Evolutionary conservation across 2,797 vertebrate species (phyloP).

Genomic region (Pseudotriccus pelzelni): DNA sequence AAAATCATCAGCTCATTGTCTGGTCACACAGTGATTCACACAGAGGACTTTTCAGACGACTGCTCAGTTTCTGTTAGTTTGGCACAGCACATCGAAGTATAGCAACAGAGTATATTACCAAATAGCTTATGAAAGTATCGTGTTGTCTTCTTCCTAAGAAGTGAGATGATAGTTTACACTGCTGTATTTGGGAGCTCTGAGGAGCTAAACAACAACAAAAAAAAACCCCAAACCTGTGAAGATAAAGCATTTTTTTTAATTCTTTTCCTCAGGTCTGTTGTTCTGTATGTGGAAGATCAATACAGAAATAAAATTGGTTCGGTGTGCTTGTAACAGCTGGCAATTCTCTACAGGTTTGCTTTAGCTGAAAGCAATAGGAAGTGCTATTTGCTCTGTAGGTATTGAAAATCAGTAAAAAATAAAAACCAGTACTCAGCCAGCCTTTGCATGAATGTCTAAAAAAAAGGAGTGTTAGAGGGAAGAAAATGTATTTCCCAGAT

Average conservation of each 20-base stretch:
- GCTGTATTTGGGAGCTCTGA: not conserved
- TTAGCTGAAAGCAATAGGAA: conserved; percentile 15
- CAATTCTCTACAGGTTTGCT: not conserved
- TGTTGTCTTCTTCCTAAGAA: not conserved
- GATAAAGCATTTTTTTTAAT: not conserved
- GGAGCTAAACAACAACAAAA: not conserved
- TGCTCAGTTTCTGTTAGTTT: not conserved
- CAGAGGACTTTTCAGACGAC: not conserved
- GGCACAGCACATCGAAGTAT: not conserved
- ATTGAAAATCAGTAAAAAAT: not conserved
- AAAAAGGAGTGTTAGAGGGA: not conserved
- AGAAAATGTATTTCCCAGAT: not conserved
- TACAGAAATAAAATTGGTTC: conserved; percentile 14
- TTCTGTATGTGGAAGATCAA: not conserved
- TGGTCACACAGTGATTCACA: not conserved
- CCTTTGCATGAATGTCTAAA: not conserved
- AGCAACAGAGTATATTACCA: not conserved
- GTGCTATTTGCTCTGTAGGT: not conserved
- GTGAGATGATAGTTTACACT: not conserved
- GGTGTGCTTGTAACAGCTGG: not conserved
- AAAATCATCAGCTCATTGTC: not conserved
- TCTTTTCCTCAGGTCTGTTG: not conserved
- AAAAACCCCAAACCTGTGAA: not conserved
- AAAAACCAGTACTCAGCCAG: not conserved
- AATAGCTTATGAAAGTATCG: not conserved